Evolutionary conservation across 2,797 vertebrate genomes (phyloP), one percentile per base, ranked within the genome.

Genomic region (Chromis chromis): DNA sequence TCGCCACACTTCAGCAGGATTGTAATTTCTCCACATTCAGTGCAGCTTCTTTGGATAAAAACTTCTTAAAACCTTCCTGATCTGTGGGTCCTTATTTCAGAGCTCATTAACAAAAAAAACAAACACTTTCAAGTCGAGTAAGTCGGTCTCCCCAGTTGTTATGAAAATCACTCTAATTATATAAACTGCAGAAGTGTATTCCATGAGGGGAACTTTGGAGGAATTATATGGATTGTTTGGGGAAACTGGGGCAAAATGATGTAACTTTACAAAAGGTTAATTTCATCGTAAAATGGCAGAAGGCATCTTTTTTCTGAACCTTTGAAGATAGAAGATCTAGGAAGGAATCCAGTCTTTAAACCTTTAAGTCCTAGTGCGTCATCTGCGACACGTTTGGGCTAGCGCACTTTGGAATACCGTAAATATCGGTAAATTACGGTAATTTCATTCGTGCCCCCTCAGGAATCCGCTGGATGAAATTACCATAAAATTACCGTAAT

Each of bases 31-130:
- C 12, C 40, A 22, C 40, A 42, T 66, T 36, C 11, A 2, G 13
- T 33, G 27, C 22, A 46, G 36, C 54, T 53, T 27, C 25, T 69
- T 71, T 22, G 11, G 25, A 71, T 83, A 62, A 71, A 83, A 79
- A 9, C 22, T 11, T 8, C 21, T 54, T n/a, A 21, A 55, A 24
- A 67, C 36, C 0, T 9, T 39, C 1, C 22, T 55, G 31, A 74
- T 70, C 27, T 70, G 8, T 25, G 48, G 4, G 2, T 77, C 17
- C 6, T 81, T 60, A 50, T 72, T 80, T 70, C 48, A 56, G 19
- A 31, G 7, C 36, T 73, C 28, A 67, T 75, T 42, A 64, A 59
- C 10, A 65, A 72, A 64, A 63, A n/a, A n/a, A n/a, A n/a, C n/a
- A n/a, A 24, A 28, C 5, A 42, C 40, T 82, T 76, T 70, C 31